Percentiles rank a stretch among this genome's conserved stretches.
Conservation (phyloP, 2,888 invertebrate genomes). For the Lymantria monacha region DNA sequence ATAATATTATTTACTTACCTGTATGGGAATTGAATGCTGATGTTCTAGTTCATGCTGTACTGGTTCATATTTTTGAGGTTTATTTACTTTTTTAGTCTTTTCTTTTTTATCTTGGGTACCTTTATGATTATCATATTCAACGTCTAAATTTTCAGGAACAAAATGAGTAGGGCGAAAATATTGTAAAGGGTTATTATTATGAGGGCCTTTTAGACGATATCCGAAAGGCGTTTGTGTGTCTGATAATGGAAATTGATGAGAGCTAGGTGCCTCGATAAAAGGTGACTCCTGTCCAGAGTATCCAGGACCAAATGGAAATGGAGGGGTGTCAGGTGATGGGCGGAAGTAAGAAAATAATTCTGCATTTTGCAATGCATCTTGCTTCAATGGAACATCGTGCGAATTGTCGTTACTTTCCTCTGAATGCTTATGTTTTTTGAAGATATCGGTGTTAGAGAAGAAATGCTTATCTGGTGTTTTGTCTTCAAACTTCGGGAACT, state of each 20-base stretch:
- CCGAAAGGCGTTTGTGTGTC: neutral
- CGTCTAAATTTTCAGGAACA: neutral
- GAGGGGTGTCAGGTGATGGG: neutral
- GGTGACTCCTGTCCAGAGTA: neutral
- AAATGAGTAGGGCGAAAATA: slow-evolving; percentile 7
- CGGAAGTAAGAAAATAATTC: slow-evolving; percentile 1
- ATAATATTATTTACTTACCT: neutral
- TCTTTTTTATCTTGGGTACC: neutral
- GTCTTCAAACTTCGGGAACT: neutral
- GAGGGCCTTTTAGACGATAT: neutral
- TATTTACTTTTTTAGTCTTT: neutral
- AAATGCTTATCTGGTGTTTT: neutral
- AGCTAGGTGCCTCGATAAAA: neutral
- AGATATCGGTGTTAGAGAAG: slow-evolving; percentile 56
- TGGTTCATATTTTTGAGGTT: neutral
- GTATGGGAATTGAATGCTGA: neutral
- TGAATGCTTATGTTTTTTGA: slow-evolving; percentile 36
- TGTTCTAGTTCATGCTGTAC: neutral
- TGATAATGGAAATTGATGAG: neutral
- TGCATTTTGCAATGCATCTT: neutral
- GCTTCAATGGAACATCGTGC: slow-evolving; percentile 1
- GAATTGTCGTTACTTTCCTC: slow-evolving; percentile 4
- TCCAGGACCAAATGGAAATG: slow-evolving; percentile 1
- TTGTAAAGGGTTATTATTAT: slow-evolving; percentile 7
- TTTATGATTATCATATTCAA: slow-evolving; percentile 2